Evolutionary conservation across 1,140 invertebrate species (phyloP), one percentile per base, ranked within the genome.

Genomic region (Bombus affinis): DNA sequence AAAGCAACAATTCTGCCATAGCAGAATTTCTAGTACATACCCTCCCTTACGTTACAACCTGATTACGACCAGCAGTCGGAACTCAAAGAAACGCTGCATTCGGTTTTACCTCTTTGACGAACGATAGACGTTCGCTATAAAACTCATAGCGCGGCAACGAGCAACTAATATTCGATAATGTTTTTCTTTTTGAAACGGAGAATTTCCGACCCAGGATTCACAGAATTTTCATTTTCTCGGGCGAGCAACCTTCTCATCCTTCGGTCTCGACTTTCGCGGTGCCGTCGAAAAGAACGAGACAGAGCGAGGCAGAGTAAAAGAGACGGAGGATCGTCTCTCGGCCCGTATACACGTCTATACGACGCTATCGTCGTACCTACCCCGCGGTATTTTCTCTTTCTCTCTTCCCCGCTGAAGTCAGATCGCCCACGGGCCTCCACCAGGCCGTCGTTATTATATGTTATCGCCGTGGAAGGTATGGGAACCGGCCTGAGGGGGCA

Each of bases 401-500:
- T 90, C 88, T 87, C 83, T 89, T 81, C 77, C 81, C 73, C 91
- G 87, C 78, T 86, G 82, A 92, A 93, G 92, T 93, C 90, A 88
- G 91, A 92, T 91, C 88, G 88, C 89, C 93, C 87, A 79, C 83
- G 88, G 92, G 91, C 87, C 15, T 89, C 71, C 91, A 88, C 89
- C 87, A 88, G 92, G 87, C 89, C 92, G 91, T 92, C 93, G 92
- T 93, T 93, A 93, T 93, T 93, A 93, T 92, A 93, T 92, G 92
- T 93, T 93, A 93, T 93, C 93, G 92, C 89, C 85, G 77, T 91
- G 91, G 92, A 93, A 92, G 93, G 93, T 94, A 94, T 94, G 94
- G 94, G 94, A 94, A 94, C 90, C 88, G 87, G 93, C 94, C 93
- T 57, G 81, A 90, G 93, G 94, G 92, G 93, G 91, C 89, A 92